Percentiles rank a stretch among this genome's conserved stretches.
Evolutionary conservation across 2,888 invertebrate genomes (phyloP).

Genomic region (Sclerodermus sp.): DNA sequence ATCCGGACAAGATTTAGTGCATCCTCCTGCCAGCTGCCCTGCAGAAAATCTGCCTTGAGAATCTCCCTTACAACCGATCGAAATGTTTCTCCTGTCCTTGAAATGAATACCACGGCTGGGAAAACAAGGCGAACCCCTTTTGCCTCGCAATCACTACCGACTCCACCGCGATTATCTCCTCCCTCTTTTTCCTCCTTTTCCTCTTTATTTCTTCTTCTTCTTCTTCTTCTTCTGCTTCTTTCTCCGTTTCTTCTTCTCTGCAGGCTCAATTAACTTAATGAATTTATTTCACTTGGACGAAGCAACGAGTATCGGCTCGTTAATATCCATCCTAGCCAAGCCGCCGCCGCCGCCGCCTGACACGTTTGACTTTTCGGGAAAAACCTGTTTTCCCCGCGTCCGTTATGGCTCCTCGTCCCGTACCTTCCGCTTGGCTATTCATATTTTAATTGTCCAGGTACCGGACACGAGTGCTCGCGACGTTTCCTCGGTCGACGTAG

Average conservation of each 20-base stretch:
- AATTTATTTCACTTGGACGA: no score
- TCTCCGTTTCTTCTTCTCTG: neutral
- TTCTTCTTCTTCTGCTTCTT: constrained; percentile 1
- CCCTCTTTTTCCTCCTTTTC: neutral
- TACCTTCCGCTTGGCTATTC: no score
- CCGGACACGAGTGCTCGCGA: no score
- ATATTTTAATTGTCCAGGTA: no score
- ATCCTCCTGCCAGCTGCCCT: constrained; percentile 43
- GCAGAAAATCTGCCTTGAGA: constrained; percentile 51
- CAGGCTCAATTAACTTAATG: no score
- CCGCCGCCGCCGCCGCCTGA: no score
- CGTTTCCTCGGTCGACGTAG: no score
- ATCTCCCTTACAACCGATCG: constrained; percentile 54
- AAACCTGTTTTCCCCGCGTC: no score
- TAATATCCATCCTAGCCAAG: no score
- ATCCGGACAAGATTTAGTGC: constrained; percentile 55
- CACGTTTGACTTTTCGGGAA: no score
- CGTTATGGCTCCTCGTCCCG: no score
- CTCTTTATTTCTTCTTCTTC: neutral
- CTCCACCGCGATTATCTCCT: neutral
- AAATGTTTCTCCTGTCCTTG: constrained; percentile 54
- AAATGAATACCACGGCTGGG: constrained; percentile 50
- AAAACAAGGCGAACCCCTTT: constrained; percentile 42
- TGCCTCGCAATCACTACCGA: constrained; percentile 16
- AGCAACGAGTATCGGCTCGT: no score